Evolutionary conservation across 2,888 invertebrate genomes (phyloP).

Genomic region (Selenia dentaria): DNA sequence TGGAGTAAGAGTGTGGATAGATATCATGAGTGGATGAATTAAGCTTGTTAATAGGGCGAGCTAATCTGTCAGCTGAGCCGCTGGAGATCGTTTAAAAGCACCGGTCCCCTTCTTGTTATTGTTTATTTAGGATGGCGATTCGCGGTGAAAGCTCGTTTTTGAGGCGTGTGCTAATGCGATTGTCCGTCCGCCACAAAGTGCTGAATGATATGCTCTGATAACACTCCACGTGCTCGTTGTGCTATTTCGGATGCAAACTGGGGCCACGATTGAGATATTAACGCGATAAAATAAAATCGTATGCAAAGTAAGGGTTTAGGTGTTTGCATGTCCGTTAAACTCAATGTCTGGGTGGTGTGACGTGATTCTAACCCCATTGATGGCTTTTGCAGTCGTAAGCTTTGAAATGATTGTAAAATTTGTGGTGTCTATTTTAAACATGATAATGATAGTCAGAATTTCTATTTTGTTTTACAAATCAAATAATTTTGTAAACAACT

Average conservation of each 20-base stretch:
- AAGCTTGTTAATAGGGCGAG: slow-evolving; percentile 63
- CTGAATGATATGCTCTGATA: slow-evolving; percentile 55
- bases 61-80: slow-evolving; percentile 83
- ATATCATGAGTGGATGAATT: slow-evolving; percentile 34
- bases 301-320: slow-evolving; percentile 28
- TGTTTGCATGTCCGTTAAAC: slow-evolving; percentile 16
- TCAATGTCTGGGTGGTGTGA: not conserved
- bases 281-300: slow-evolving; percentile 36
- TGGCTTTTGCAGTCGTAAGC: too few relatives aligned
- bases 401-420: too few relatives aligned
- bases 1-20: slow-evolving; percentile 21
- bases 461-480: too few relatives aligned
- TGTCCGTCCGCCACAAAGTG: slow-evolving; percentile 61
- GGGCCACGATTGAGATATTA: slow-evolving; percentile 50
- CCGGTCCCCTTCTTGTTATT: slow-evolving; percentile 75
- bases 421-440: too few relatives aligned
- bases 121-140: slow-evolving; percentile 82
- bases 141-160: slow-evolving; percentile 75
- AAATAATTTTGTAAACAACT: too few relatives aligned
- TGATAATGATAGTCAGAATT: too few relatives aligned
- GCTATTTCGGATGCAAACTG: slow-evolving; percentile 17
- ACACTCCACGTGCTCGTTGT: slow-evolving; percentile 46
- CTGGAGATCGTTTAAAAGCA: slow-evolving; percentile 81
- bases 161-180: slow-evolving; percentile 80
- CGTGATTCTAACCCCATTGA: too few relatives aligned